Evolutionary conservation across 2,797 vertebrate species (phyloP).

Genomic region (Crenuchus spilurus): DNA sequence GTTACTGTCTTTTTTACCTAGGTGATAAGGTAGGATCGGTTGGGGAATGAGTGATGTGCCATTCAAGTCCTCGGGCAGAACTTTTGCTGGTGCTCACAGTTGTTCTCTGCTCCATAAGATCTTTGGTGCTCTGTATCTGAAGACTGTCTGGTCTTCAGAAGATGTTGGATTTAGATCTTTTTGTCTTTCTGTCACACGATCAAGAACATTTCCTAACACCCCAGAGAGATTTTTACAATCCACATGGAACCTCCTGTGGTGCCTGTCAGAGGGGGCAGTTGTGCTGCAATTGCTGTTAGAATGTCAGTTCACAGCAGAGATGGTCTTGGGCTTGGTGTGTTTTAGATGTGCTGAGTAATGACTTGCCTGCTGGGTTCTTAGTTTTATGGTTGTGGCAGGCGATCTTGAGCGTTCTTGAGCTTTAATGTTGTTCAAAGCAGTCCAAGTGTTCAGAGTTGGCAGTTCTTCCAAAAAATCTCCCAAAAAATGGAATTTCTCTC

Average conservation of each 20-base stretch:
- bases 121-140: too few species aligned
- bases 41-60: too few species aligned
- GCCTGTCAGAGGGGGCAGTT: slow-evolving; percentile 10
- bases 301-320: slow-evolving; percentile 19
- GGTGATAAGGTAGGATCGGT: too few species aligned
- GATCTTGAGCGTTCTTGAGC: slow-evolving; percentile 20
- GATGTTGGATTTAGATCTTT: background rate
- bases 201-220: slow-evolving; percentile 21
- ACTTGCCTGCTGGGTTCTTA: slow-evolving; percentile 4
- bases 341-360: slow-evolving; percentile 42
- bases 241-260: slow-evolving; percentile 12
- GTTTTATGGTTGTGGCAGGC: slow-evolving; percentile 3
- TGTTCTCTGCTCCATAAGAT: too few species aligned
- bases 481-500: background rate
- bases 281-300: slow-evolving; percentile 10
- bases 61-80: too few species aligned
- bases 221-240: slow-evolving; percentile 27
- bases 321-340: background rate
- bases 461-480: background rate
- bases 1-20: too few species aligned
- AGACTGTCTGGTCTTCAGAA: too few species aligned
- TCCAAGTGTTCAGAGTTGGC: slow-evolving; percentile 9
- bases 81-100: too few species aligned
- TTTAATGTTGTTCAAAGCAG: slow-evolving; percentile 23
- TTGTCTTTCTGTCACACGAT: background rate